phyloP scores from a whole-genome alignment of 2,113 vertebrate genomes.

The Leucopternis melanops region DNA sequence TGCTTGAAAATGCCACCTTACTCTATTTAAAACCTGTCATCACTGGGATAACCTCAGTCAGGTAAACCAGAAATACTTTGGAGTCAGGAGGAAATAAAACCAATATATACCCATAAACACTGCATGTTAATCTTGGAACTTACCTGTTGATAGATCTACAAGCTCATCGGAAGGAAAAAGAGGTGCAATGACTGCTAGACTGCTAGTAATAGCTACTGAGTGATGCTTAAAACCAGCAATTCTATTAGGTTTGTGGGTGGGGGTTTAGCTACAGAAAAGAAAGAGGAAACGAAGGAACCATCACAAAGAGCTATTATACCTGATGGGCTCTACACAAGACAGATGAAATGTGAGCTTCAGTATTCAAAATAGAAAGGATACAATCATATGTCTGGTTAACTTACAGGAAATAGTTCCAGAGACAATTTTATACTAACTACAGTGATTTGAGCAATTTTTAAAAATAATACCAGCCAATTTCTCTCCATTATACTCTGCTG shows the following conservation, averaged over 20 bases:
- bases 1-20: neutral
- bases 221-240: constrained; percentile 32
- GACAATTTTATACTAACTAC: constrained; percentile 86
- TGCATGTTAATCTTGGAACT: neutral
- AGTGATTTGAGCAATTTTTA: constrained; percentile 87
- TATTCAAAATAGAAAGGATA: constrained; percentile 81
- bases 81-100: neutral
- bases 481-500: constrained; percentile 83
- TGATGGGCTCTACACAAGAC: constrained; percentile 65
- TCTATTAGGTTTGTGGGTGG: constrained; percentile 2
- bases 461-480: constrained; percentile 88
- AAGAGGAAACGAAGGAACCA: constrained; percentile 56
- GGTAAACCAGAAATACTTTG: neutral
- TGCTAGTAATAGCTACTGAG: neutral
- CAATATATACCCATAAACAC: neutral
- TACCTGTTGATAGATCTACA: neutral
- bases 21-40: neutral
- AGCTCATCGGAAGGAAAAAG: neutral
- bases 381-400: constrained; percentile 82
- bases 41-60: neutral
- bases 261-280: constrained; percentile 15
- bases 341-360: constrained; percentile 74
- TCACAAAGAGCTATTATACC: constrained; percentile 75
- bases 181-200: neutral
- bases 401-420: constrained; percentile 80